Evolutionary conservation across 2,113 vertebrate genomes (phyloP).

Genomic region (Telmatochromis bifrenatus): DNA sequence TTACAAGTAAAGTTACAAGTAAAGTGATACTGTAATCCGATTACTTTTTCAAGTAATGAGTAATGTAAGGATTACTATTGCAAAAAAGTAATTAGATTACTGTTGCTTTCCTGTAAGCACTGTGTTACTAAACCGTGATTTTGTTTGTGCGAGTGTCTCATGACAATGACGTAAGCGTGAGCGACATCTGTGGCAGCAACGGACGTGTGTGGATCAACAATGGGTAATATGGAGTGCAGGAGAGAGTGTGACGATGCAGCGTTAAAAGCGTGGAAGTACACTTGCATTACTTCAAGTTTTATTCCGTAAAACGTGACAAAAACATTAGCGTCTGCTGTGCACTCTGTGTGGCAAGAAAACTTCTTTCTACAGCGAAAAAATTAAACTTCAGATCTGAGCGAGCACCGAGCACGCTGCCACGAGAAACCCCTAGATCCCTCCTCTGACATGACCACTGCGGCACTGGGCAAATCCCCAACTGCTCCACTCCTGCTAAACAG

Average conservation of each 20-base stretch:
- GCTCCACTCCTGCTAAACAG: neutral
- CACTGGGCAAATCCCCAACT: neutral
- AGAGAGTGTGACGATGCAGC: accelerated
- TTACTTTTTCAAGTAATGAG: neutral
- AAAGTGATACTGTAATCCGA: accelerated
- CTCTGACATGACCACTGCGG: neutral
- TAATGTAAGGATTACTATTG: neutral
- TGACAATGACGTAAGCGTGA: neutral
- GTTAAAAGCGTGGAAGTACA: neutral
- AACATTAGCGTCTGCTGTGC: neutral
- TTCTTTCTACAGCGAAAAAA: neutral
- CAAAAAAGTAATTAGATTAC: neutral
- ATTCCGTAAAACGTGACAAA: neutral
- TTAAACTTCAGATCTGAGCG: neutral
- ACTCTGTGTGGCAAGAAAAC: neutral
- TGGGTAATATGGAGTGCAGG: accelerated
- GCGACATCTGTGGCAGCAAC: neutral
- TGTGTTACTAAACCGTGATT: accelerated
- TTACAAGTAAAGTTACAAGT: neutral
- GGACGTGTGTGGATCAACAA: accelerated
- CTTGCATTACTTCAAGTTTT: neutral
- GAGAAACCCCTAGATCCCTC: neutral
- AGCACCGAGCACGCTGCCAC: neutral
- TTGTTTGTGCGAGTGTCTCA: neutral
- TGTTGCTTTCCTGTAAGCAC: neutral